These are phyloP conservation scores for Atta cephalotes DNA, from an alignment of 1,140 invertebrate species.

Conservation along the genomic window DNA sequence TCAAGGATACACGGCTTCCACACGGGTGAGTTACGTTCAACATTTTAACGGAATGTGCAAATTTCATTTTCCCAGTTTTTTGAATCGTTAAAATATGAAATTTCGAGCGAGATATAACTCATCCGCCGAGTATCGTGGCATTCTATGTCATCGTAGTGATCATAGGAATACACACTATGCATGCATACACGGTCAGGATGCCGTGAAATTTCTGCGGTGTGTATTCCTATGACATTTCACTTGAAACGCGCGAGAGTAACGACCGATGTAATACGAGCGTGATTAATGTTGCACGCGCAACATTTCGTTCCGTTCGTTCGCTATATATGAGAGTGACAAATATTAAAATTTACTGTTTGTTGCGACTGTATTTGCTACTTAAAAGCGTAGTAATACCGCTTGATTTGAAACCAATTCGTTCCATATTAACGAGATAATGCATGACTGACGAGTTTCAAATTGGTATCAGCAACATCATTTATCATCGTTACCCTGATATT, in stretches of 20 bases:
- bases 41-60: not conserved
- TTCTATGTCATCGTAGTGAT: not conserved
- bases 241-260: conserved; percentile 3
- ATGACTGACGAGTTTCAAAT: not conserved
- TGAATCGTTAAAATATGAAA: conserved; percentile 1
- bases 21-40: conserved; percentile 75
- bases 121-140: not conserved
- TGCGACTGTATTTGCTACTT: not conserved
- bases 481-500: not conserved
- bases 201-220: conserved; percentile 33
- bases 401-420: not conserved
- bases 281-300: conserved; percentile 44
- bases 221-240: conserved; percentile 32
- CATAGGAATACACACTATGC: not conserved
- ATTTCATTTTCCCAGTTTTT: not conserved
- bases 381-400: not conserved
- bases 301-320: not conserved
- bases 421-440: not conserved
- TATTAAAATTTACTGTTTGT: conserved; percentile 15
- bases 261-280: conserved; percentile 37
- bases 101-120: not conserved
- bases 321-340: not conserved
- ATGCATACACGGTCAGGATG: not conserved
- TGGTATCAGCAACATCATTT: conserved; percentile 3
- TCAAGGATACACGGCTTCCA: conserved; percentile 80